Conservation (phyloP, 1,140 invertebrate genomes). For the Luehdorfia chinensis region DNA sequence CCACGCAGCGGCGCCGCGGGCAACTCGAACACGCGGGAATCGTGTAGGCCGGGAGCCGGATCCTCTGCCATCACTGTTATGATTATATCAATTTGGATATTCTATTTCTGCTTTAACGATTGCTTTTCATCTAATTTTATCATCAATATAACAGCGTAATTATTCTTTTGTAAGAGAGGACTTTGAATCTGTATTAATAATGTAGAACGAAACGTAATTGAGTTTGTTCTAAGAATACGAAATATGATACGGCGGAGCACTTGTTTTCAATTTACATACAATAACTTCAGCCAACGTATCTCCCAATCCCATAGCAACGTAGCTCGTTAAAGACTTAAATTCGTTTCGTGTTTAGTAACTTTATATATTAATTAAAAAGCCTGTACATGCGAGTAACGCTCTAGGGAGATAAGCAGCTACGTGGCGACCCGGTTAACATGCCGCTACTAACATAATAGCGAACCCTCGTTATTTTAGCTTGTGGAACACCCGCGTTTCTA, state of each 20-base stretch:
- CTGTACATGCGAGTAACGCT: slow-evolving; percentile 1
- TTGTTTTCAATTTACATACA: no score
- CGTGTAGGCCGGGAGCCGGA: slow-evolving; percentile 12
- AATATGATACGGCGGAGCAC: no score
- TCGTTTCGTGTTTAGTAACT: no score
- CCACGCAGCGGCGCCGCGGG: slow-evolving; percentile 32
- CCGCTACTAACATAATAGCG: slow-evolving; percentile 3
- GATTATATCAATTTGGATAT: slow-evolving; percentile 11
- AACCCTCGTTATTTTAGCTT: background rate
- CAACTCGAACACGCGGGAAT: slow-evolving; percentile 7
- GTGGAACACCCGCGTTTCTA: no score
- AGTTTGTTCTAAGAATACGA: no score
- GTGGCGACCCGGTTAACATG: background rate
- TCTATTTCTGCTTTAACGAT: background rate
- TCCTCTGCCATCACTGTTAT: slow-evolving; percentile 17
- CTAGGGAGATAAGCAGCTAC: background rate
- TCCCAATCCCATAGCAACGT: background rate
- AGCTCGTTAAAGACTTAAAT: slow-evolving; percentile 1
- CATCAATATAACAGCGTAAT: no score
- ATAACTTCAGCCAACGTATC: no score
- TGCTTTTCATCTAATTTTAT: no score
- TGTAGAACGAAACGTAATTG: no score
- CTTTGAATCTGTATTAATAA: no score
- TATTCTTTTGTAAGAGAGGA: no score
- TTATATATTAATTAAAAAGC: no score